phyloP scores from a whole-genome alignment of 2,888 invertebrate genomes.

The Aromia moschata region DNA sequence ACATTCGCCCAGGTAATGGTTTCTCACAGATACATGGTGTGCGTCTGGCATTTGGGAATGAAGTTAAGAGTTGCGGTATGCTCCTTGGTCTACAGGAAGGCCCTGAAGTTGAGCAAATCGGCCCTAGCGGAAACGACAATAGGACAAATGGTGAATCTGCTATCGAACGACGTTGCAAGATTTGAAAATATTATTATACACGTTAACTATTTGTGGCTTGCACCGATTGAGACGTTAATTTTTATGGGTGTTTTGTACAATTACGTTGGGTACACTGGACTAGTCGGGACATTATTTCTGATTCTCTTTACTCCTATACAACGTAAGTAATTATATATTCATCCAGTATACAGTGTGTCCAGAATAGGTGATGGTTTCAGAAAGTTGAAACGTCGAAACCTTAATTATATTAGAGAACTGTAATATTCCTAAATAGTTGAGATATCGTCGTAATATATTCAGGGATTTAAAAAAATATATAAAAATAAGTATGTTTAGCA shows the following conservation, averaged over 20 bases:
- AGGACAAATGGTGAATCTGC: constrained; percentile 43
- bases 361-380: too few relatives aligned
- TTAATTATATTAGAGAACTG: too few relatives aligned
- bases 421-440: too few relatives aligned
- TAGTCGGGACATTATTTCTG: constrained; percentile 59
- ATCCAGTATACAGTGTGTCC: too few relatives aligned
- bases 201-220: constrained; percentile 81
- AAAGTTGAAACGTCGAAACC: too few relatives aligned
- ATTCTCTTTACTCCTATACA: constrained; percentile 54
- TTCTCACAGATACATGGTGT: constrained; percentile 85
- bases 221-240: constrained; percentile 69
- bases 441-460: too few relatives aligned
- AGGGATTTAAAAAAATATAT: too few relatives aligned
- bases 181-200: constrained; percentile 85
- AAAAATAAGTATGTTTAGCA: too few relatives aligned
- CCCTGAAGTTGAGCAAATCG: constrained; percentile 69
- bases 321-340: constrained; percentile 51
- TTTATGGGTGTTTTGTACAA: constrained; percentile 65
- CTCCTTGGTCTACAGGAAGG: constrained; percentile 83
- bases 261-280: constrained; percentile 57
- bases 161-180: constrained; percentile 68
- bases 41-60: constrained; percentile 85
- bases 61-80: constrained; percentile 83
- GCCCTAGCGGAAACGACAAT: constrained; percentile 38
- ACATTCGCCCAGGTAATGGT: constrained; percentile 75